phyloP scores from a whole-genome alignment of 2,797 vertebrate genomes.

The Vireo griseus region DNA sequence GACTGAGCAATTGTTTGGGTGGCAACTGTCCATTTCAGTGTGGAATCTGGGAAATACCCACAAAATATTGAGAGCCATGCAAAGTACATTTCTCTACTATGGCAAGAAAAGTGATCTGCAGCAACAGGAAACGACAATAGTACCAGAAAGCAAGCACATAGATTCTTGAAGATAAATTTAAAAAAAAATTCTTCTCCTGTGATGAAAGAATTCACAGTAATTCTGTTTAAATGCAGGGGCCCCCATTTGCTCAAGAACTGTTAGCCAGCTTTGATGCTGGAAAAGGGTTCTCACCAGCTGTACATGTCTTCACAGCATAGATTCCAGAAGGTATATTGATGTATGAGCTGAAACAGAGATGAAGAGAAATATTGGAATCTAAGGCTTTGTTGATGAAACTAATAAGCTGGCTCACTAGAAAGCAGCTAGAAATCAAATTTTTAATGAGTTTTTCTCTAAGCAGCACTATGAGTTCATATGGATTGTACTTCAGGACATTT shows the following conservation, averaged over 20 bases:
- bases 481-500: not conserved
- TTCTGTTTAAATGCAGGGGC: not conserved
- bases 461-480: not conserved
- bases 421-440: not conserved
- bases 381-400: not conserved
- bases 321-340: not conserved
- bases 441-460: not conserved
- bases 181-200: accelerated
- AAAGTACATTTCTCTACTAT: not conserved
- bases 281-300: not conserved
- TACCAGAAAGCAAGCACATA: not conserved
- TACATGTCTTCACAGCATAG: not conserved
- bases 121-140: not conserved
- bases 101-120: not conserved
- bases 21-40: not conserved
- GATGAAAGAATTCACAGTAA: not conserved
- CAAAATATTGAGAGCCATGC: not conserved
- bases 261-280: not conserved
- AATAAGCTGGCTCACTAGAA: not conserved
- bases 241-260: not conserved
- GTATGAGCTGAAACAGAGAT: not conserved
- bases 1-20: not conserved
- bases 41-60: not conserved
- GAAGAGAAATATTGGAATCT: not conserved
- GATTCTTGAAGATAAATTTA: not conserved